Conservation (phyloP, 1,140 invertebrate genomes). For the Stegodyphus dumicola region DNA sequence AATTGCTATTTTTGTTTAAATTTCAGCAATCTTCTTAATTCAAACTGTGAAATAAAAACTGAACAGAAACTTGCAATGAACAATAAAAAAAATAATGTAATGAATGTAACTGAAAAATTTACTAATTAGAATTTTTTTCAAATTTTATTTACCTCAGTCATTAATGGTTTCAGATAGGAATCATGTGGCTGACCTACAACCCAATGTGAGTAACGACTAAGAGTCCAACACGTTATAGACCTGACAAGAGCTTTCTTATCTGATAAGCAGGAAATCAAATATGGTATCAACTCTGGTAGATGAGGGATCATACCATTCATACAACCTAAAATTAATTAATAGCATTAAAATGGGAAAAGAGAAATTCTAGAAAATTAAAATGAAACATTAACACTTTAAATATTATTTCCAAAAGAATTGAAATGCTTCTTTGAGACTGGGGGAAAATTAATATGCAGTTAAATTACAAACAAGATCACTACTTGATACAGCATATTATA, state of each 20-base stretch:
- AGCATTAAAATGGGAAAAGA: neutral
- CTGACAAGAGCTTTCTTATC: slow-evolving; percentile 97
- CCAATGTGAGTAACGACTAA: slow-evolving; percentile 98
- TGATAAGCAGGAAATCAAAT: slow-evolving; percentile 89
- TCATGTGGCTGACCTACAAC: slow-evolving; percentile 95
- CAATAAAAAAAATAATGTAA: neutral
- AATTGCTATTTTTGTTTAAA: no score
- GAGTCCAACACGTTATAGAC: slow-evolving; percentile 99
- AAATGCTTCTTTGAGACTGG: no score
- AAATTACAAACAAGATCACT: no score
- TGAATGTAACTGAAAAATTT: neutral
- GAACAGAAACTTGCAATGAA: neutral
- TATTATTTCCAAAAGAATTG: no score
- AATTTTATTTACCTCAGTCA: slow-evolving; percentile 83
- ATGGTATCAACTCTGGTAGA: slow-evolving; percentile 94
- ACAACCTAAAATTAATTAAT: slow-evolving; percentile 75
- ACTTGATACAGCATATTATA: no score
- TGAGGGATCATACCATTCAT: slow-evolving; percentile 97
- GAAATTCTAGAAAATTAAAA: neutral
- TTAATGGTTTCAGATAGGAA: slow-evolving; percentile 90
- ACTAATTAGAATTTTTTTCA: neutral
- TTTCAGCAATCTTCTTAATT: no score
- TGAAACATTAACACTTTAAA: neutral
- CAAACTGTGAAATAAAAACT: neutral
- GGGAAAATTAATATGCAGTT: no score